Evolutionary conservation across 2,113 vertebrate species (phyloP), one percentile per base, ranked within the genome.

Genomic region (Cebidichthys violaceus): DNA sequence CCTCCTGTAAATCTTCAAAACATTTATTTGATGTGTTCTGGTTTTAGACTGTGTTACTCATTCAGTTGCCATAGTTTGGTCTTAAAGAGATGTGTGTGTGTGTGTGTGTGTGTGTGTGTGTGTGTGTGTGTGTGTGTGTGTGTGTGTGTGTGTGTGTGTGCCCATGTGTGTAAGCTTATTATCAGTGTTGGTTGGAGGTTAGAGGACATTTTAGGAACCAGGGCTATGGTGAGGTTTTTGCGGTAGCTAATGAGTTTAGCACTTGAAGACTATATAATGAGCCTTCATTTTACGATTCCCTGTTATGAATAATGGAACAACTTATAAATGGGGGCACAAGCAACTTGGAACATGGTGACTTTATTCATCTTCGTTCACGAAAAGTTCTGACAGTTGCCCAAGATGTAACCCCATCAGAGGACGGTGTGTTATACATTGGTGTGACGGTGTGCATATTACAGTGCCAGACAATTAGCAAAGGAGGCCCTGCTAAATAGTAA

Each of bases 231-330:
- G 72, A 88, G 84, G 35, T 88, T 92, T 85, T 83, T 84, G 82
- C 29, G 13, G 88, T 65, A 83, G 89, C 87, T 92, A 93, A 92
- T 93, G 89, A 92, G 84, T 92, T 92, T 90, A 91, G 84, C 79
- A 87, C 89, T 90, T 88, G 88, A 91, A 90, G 89, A 91, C 86
- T 91, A 91, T 91, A 89, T 93, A 93, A 93, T 93, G 90, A 94
- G 91, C 90, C 86, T 89, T 92, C 91, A 90, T 92, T 90, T 91
- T 87, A 75, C 85, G 79, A 90, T 89, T 92, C 86, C 84, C 64
- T 85, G 84, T 87, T 88, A 91, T 91, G 89, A 94, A 94, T 94
- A 90, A 93, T 93, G 85, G 84, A 93, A 88, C 74, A 84, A 90
- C 75, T 89, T 87, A 89, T 88, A 90, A 93, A 91, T 73, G 90